Evolutionary conservation across 2,113 vertebrate genomes (phyloP).

Genomic region (Dipodomys spectabilis): DNA sequence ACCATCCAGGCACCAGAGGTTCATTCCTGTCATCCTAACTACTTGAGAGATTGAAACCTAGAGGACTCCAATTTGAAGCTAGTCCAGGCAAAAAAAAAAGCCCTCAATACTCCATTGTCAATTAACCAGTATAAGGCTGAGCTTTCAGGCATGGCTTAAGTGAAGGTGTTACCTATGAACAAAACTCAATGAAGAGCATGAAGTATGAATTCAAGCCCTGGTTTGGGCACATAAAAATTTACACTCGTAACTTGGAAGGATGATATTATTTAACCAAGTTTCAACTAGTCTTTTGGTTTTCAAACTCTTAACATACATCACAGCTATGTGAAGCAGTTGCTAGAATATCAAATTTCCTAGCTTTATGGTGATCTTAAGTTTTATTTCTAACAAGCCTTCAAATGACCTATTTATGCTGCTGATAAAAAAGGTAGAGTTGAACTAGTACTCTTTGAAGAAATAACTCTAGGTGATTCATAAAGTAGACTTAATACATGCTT

Average conservation of each 20-base stretch:
- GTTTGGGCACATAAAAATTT: neutral
- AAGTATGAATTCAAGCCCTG: too few relatives aligned
- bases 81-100: too few relatives aligned
- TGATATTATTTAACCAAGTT: neutral
- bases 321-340: neutral
- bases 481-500: constrained; percentile 1
- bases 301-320: neutral
- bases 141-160: too few relatives aligned
- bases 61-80: too few relatives aligned
- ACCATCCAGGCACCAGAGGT: too few relatives aligned
- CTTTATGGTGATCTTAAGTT: neutral
- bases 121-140: too few relatives aligned
- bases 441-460: neutral
- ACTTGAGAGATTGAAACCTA: too few relatives aligned
- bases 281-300: neutral
- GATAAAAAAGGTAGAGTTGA: neutral
- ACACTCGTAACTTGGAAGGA: neutral
- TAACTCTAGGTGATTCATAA: neutral
- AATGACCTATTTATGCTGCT: neutral
- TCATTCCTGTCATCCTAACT: too few relatives aligned
- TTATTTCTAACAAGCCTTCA: neutral
- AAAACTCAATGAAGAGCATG: too few relatives aligned
- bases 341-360: neutral
- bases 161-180: too few relatives aligned
- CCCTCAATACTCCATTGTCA: too few relatives aligned